Base-by-base conservation (phyloP, 2,888 invertebrate species). In the Scaptodrosophila latifasciaeformis region DNA sequence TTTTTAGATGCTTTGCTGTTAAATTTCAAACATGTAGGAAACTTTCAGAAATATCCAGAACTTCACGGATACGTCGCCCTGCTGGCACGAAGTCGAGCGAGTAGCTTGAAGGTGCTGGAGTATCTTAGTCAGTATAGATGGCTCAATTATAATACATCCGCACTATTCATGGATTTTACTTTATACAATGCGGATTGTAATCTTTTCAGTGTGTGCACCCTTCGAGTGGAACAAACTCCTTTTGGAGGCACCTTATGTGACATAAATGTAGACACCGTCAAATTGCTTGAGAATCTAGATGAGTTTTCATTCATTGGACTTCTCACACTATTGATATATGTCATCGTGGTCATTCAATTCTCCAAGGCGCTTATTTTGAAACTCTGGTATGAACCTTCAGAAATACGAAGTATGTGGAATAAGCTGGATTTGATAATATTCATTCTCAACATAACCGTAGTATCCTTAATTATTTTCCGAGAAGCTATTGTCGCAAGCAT, bases 121-220 rank as follows among this genome's bases (percentile, higher is more conserved):
- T 86, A 74, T 51, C 56, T 86, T 0, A 47, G 46, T 0, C 47
- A 71, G 0, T 54, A 70, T 7, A 48, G 72, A 2, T 86, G 86
- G 86, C 60, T 86, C 1, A 80, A 82, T 39, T 46, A 52, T 0
- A 56, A 65, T 2, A 86, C 84, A 0, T 71, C 77, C 2, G 85
- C 67, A 2, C 21, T 86, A 2, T 78, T 84, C 9, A 67, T 86
- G 6, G 86, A 86, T 31, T 84, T 85, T 12, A 74, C 83, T 0
- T 31, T 86, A 4, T 86, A 84, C 56, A 83, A 74, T 54, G 68
- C 60, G 2, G 83, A 85, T 35, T 54, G 71, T 2, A 81, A 85
- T 54, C 43, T 84, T 1, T 83, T 86, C 35, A 84, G 62, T 31
- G 49, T 84, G 0, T 77, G 82, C 43, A 80, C 66, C 0, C 52